phyloP scores from a whole-genome alignment of 2,797 vertebrate genomes.

The Cossypha caffra region DNA sequence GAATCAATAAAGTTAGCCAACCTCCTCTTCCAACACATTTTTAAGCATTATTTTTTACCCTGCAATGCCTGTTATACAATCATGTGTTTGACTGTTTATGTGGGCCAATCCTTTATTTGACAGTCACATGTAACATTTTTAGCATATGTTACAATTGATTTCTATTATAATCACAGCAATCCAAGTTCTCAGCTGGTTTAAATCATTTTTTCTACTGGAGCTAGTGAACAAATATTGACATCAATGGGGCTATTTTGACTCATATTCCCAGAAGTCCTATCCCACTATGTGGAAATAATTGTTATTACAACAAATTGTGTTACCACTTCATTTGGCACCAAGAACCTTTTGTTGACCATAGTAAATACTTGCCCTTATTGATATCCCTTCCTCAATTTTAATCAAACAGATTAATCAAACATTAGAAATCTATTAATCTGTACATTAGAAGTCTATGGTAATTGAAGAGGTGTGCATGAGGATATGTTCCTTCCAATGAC shows the following conservation, averaged over 20 bases:
- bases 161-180: neutral
- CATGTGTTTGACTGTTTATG: neutral
- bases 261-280: neutral
- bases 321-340: neutral
- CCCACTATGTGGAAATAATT: neutral
- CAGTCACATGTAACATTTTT: neutral
- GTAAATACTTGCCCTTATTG: neutral
- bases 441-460: neutral
- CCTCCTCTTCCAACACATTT: neutral
- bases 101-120: neutral
- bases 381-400: neutral
- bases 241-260: neutral
- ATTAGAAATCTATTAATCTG: neutral
- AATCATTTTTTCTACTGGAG: neutral
- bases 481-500: neutral
- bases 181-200: neutral
- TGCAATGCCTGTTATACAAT: neutral
- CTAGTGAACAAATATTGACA: neutral
- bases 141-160: neutral
- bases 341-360: neutral
- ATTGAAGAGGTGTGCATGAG: neutral
- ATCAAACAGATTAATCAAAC: neutral
- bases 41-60: neutral
- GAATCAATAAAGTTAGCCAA: neutral
- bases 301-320: neutral